Base-by-base conservation (phyloP, 1,140 invertebrate genomes). In the Dryas iulia region DNA sequence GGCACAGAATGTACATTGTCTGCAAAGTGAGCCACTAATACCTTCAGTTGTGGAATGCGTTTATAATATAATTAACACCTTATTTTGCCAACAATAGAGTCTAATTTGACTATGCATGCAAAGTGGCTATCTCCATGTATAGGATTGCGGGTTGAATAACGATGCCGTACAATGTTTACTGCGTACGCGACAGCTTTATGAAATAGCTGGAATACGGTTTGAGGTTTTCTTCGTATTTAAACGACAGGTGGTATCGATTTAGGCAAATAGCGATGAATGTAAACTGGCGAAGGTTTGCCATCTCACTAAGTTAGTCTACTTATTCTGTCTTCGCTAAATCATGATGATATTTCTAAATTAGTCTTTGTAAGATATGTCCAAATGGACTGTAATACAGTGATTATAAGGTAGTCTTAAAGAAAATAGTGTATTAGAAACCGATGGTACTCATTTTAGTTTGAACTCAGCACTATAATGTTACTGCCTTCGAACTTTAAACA, bases 1-100 rank as follows among this genome's bases (percentile, higher is more conserved):
- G 58, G 69, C 65, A 82, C 81, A 83, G 78, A 85, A 86, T 86
- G 79, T 78, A 80, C 78, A 89, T 86, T 87, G 86, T 89, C 71
- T 85, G 71, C 71, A 66, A 64, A 77, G 59, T 74, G 57, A 77
- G 69, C 71, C 71, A 73, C 71, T 66, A 68, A 73, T 73, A 69
- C 21, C 59, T 75, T 65, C 68, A 52, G 68, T 54, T 61, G 30
- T 73, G 52, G 67, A 59, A 64, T 54, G 58, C 30, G 57, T 21
- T 71, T 31, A 47, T 59, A 73, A 25, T 65, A 39, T 39, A 85
- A 75, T 73, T 59, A 79, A 28, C 18, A 70, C 76, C 68, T 82
- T 86, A 78, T 68, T 18, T 10, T 58, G 23, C 11, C 53, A 8
- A 58, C 30, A 66, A 73, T 79, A 82, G 66, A 30, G 25, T 21